Conservation (phyloP, 2,797 vertebrate species). For the Leptodactylus fallax region DNA sequence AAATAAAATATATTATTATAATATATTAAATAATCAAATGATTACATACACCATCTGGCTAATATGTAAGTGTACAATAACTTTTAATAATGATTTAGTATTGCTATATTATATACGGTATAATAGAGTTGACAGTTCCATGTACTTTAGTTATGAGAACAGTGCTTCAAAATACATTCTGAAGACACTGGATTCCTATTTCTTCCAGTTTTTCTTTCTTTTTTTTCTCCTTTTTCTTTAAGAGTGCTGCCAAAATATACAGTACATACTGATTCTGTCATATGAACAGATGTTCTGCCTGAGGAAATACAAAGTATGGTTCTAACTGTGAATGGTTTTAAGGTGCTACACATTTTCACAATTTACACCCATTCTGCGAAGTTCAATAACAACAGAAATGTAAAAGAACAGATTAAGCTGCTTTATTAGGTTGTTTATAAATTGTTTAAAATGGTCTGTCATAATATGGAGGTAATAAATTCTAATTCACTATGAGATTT, state of each 20-base stretch:
- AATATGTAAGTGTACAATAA: no score
- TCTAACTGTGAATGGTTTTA: not conserved
- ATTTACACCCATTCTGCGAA: not conserved
- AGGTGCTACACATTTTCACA: constrained; percentile 17
- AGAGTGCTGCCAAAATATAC: constrained; percentile 6
- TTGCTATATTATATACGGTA: not conserved
- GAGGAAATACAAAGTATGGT: not conserved
- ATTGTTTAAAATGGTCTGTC: not conserved
- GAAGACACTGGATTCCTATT: not conserved
- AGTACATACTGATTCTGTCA: constrained; percentile 28
- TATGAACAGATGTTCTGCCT: constrained; percentile 47
- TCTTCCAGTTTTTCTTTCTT: not conserved
- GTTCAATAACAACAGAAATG: not conserved
- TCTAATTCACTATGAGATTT: not conserved
- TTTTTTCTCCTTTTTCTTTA: not conserved
- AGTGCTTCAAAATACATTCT: not conserved
- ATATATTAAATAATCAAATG: no score
- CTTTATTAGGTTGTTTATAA: not conserved
- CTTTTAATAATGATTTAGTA: no score
- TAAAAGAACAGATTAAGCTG: not conserved
- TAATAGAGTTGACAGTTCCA: not conserved
- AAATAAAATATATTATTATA: no score
- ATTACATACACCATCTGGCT: no score
- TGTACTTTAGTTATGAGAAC: not conserved
- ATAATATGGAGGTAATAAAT: not conserved